phyloP scores from a whole-genome alignment of 2,888 invertebrate species.

The Coecobrya sp. region DNA sequence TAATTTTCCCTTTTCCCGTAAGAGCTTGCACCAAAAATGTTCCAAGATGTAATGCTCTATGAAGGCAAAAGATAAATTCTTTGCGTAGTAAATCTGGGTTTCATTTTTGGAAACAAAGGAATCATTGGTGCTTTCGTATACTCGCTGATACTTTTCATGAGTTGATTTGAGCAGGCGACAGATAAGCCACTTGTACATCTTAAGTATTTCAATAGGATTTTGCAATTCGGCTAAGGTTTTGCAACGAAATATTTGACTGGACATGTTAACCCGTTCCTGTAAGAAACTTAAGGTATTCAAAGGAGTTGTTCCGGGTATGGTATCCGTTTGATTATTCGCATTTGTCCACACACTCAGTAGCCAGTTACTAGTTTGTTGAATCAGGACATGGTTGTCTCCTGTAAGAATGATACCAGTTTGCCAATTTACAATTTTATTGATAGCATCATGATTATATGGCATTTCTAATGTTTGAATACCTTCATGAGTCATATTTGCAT shows the following conservation, averaged over 20 bases:
- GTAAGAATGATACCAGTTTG: not conserved
- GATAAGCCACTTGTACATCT: conserved; percentile 94
- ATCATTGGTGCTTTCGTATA: conserved; percentile 87
- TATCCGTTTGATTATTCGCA: conserved; percentile 21
- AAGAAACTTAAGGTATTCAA: conserved; percentile 91
- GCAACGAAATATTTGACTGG: conserved; percentile 89
- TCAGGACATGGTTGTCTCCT: conserved; percentile 94
- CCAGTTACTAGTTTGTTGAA: conserved; percentile 97
- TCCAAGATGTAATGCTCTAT: conserved; percentile 89
- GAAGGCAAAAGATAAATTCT: conserved; percentile 93
- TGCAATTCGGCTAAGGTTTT: conserved; percentile 89
- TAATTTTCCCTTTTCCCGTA: conserved; percentile 93
- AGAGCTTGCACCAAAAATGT: conserved; percentile 90
- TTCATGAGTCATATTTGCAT: conserved; percentile 96
- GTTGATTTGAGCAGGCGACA: conserved; percentile 93
- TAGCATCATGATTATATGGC: too few relatives aligned
- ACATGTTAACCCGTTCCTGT: conserved; percentile 88
- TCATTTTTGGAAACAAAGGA: conserved; percentile 94
- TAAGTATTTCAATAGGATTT: conserved; percentile 90
- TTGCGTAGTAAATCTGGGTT: conserved; percentile 94
- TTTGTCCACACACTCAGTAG: conserved; percentile 89
- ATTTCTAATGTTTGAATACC: conserved; percentile 53
- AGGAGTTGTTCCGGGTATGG: conserved; percentile 88
- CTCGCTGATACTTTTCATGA: conserved; percentile 90
- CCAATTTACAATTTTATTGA: too few relatives aligned